phyloP scores from a whole-genome alignment of 1,140 invertebrate genomes.

The Ceratina calcarata region DNA sequence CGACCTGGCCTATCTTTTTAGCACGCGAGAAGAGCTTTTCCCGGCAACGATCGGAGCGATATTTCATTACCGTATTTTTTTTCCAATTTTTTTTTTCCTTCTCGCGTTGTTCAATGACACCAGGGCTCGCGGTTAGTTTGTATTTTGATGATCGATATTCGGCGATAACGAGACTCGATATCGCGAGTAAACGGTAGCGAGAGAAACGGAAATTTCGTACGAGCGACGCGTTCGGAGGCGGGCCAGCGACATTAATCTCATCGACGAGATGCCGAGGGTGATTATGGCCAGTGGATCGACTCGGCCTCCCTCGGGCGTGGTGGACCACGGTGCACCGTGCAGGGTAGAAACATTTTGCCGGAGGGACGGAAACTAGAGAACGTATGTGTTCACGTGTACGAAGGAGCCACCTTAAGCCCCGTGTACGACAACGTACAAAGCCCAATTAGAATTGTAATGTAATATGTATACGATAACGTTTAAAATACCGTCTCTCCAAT shows the following conservation, averaged over 20 bases:
- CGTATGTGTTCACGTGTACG: not conserved
- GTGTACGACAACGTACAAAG: too few species aligned
- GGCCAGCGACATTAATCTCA: constrained; percentile 70
- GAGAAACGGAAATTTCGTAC: constrained; percentile 20
- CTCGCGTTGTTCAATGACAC: not conserved
- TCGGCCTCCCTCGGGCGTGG: constrained; percentile 51
- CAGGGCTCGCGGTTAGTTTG: too few species aligned
- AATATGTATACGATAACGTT: too few species aligned
- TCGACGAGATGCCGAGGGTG: constrained; percentile 70
- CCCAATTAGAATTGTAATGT: too few species aligned
- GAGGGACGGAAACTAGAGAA: constrained; percentile 28
- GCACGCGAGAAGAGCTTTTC: not conserved
- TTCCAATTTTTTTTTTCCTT: not conserved
- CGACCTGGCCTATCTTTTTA: not conserved
- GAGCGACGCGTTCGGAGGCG: not conserved
- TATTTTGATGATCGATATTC: not conserved
- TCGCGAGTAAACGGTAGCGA: not conserved
- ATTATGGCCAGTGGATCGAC: constrained; percentile 66
- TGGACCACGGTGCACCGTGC: constrained; percentile 25
- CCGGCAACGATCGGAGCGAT: constrained; percentile 13
- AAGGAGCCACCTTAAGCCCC: not conserved
- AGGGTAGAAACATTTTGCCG: constrained; percentile 58
- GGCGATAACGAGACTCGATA: not conserved
- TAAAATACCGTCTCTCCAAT: too few species aligned
- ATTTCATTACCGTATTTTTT: constrained; percentile 28